phyloP scores from a whole-genome alignment of 2,888 invertebrate species.

The Galeruca laticollis region DNA sequence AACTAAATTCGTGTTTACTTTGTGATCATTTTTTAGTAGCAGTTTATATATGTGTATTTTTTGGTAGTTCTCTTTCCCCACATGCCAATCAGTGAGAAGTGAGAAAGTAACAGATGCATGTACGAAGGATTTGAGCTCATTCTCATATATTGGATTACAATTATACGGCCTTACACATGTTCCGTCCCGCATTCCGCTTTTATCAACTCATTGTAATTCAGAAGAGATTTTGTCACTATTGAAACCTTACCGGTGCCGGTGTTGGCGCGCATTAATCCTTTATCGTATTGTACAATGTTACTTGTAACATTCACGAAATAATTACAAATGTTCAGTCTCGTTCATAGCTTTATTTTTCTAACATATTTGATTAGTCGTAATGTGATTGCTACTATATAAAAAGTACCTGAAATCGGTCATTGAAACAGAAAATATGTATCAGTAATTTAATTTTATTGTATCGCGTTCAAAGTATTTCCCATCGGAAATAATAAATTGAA shows the following conservation, averaged over 20 bases:
- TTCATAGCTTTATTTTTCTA: no score
- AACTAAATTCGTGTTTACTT: no score
- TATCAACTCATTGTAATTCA: constrained; percentile 28
- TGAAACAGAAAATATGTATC: no score
- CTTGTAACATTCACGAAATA: not conserved
- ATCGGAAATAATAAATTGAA: no score
- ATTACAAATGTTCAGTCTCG: no score
- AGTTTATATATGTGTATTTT: not conserved
- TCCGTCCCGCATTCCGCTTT: constrained; percentile 37
- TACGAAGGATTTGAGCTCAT: constrained; percentile 63
- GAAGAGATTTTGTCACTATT: constrained; percentile 35
- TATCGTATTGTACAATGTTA: not conserved
- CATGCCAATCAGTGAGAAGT: constrained; percentile 22
- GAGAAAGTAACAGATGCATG: constrained; percentile 62
- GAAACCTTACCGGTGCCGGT: constrained; percentile 14
- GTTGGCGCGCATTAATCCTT: constrained; percentile 13
- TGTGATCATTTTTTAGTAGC: no score
- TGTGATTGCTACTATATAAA: no score
- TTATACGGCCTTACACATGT: constrained; percentile 66
- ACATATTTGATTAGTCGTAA: no score
- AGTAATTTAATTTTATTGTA: no score
- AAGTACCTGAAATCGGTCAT: no score
- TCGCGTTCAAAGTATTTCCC: no score
- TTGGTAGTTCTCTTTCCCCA: not conserved
- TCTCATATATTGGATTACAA: constrained; percentile 62